phyloP scores from a whole-genome alignment of 2,888 invertebrate species.

The Idaea biselata region DNA sequence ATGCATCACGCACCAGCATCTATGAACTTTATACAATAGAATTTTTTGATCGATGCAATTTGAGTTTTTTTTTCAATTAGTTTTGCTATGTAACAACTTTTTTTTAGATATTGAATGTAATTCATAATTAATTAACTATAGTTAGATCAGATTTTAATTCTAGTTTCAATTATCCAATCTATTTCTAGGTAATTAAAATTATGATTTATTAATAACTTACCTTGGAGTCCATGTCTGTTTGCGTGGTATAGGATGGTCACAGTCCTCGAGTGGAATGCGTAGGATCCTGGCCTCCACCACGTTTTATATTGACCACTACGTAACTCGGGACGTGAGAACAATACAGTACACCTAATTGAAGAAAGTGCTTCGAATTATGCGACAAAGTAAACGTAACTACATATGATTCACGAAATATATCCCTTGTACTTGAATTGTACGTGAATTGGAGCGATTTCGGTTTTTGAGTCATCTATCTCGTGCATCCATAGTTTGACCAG shows the following conservation, averaged over 20 bases:
- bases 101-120: too few species aligned
- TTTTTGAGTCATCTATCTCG: slow-evolving; percentile 20
- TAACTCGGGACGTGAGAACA: slow-evolving; percentile 69
- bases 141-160: too few species aligned
- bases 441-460: slow-evolving; percentile 27
- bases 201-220: slow-evolving; percentile 40
- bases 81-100: too few species aligned
- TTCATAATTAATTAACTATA: too few species aligned
- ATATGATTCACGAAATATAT: slow-evolving; percentile 36
- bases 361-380: slow-evolving; percentile 71
- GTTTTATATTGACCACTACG: slow-evolving; percentile 71
- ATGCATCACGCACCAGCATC: neutral
- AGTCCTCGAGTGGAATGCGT: slow-evolving; percentile 67
- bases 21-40: too few species aligned
- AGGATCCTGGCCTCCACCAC: slow-evolving; percentile 42
- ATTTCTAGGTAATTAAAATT: too few species aligned
- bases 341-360: slow-evolving; percentile 68
- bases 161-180: too few species aligned
- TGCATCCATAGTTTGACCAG: too few species aligned
- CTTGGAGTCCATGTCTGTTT: slow-evolving; percentile 75
- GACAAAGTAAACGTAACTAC: slow-evolving; percentile 48
- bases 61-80: too few species aligned
- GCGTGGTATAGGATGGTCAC: slow-evolving; percentile 61
- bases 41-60: too few species aligned
- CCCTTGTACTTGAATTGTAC: slow-evolving; percentile 9